Evolutionary conservation across 2,888 invertebrate species (phyloP).

Genomic region (Microdon myrmicae): DNA sequence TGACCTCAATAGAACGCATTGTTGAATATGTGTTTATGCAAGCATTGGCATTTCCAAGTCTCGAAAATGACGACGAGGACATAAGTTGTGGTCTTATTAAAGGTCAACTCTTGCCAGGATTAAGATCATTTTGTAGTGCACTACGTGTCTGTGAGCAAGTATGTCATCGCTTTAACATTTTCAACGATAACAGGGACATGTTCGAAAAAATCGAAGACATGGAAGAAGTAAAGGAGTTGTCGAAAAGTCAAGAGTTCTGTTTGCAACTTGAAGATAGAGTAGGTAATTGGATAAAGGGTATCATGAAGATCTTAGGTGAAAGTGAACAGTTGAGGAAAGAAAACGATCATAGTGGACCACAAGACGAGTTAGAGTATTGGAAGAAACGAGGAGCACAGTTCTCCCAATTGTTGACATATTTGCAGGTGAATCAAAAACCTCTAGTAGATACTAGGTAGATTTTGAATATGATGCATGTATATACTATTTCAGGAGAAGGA

Average conservation of each 20-base stretch:
- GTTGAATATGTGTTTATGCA: constrained; percentile 92
- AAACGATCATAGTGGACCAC: constrained; percentile 91
- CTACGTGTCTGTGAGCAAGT: constrained; percentile 87
- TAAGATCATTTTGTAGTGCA: constrained; percentile 90
- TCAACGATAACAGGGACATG: constrained; percentile 76
- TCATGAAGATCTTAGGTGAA: constrained; percentile 86
- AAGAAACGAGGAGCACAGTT: constrained; percentile 94
- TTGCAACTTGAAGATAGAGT: constrained; percentile 78
- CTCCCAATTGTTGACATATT: constrained; percentile 82
- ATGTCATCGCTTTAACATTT: constrained; percentile 80
- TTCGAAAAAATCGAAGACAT: constrained; percentile 72
- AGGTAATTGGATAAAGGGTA: constrained; percentile 81
- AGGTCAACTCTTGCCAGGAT: constrained; percentile 82
- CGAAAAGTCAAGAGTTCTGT: constrained; percentile 75
- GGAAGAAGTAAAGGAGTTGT: constrained; percentile 77
- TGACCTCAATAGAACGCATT: constrained; percentile 87
- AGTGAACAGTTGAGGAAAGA: constrained; percentile 92
- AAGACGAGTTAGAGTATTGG: constrained; percentile 96
- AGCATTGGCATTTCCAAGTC: constrained; percentile 82
- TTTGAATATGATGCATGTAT: not conserved
- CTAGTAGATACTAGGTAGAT: not conserved
- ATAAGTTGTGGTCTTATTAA: constrained; percentile 83
- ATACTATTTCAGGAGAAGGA: constrained; percentile 72
- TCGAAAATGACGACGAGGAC: constrained; percentile 84
- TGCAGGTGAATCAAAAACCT: constrained; percentile 69